Evolutionary conservation across 2,888 invertebrate genomes (phyloP), one percentile per base, ranked within the genome.

Genomic region (Hypsopygia costalis): DNA sequence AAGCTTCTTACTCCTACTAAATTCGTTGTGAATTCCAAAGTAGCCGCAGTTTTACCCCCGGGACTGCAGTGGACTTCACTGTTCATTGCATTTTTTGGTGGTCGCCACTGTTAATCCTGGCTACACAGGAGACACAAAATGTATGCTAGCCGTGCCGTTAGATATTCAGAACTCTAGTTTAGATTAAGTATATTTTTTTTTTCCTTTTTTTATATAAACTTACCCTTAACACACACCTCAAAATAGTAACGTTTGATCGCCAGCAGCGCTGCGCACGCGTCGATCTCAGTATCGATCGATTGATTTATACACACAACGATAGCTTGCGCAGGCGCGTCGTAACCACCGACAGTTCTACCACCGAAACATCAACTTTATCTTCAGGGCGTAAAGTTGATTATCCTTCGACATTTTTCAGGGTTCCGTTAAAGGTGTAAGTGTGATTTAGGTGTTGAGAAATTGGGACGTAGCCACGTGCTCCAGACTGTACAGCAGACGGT

Each of bases 191-290:
- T 16, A 16, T 16, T 3, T 16, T 16, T 4, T 16, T 16, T 4
- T 1, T 41, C 12, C 2, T 16, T 3, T 16, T 16, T 4, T 16
- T 16, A 2, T 1, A 40, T 10, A 8, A 6, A 21, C 61, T 54
- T 62, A 56, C 59, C 70, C 78, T 82, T 82, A 81, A 77, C 62
- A 35, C 29, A 42, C 47, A 51, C 60, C 71, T 63, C 57, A 52
- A 81, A 82, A 82, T 82, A 82, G 62, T 58, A 49, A 34, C 60
- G 62, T 71, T 76, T 82, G 81, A 81, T 81, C 75, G 70, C 65
- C 65, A 69, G 54, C 78, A 81, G 70, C 79, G 58, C 52, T 63
- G 73, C 75, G 80, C 75, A 65, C 67, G 66, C 71, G 71, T 58
- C 72, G 72, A 78, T 79, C 70, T 59, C 52, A 52, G 60, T 65